Evolutionary conservation across 2,113 vertebrate species (phyloP).

Genomic region (Geococcyx californianus): DNA sequence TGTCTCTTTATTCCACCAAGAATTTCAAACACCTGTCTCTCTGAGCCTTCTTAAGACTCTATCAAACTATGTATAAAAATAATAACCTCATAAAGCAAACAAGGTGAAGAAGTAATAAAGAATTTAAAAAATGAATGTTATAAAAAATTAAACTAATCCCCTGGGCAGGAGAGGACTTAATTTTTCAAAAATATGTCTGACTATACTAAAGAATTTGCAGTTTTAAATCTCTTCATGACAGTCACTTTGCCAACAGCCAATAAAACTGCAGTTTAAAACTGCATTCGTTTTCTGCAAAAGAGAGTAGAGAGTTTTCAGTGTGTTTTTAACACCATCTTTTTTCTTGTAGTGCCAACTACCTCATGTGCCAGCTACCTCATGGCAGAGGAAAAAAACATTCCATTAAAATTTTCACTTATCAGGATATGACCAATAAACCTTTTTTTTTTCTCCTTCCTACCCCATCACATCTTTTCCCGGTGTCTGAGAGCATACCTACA

Average conservation of each 20-base stretch:
- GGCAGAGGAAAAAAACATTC: not conserved
- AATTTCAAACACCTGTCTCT: constrained; percentile 54
- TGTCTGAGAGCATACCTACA: not conserved
- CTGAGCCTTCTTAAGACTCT: constrained; percentile 2
- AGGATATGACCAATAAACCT: not conserved
- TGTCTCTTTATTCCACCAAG: constrained; percentile 22
- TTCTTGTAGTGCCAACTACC: constrained; percentile 5
- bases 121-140: constrained; percentile 63
- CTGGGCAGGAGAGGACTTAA: constrained; percentile 11
- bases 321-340: not conserved
- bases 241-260: constrained; percentile 52
- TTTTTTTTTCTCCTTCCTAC: not conserved
- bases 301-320: constrained; percentile 23
- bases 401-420: not conserved
- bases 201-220: not conserved
- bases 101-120: constrained; percentile 32
- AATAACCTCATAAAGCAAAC: constrained; percentile 62
- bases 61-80: constrained; percentile 44
- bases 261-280: constrained; percentile 51
- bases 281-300: constrained; percentile 39
- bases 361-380: not conserved
- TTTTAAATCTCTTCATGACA: constrained; percentile 54
- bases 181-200: constrained; percentile 14
- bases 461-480: not conserved
- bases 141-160: constrained; percentile 58